These are phyloP conservation scores for Thryonomys swinderianus DNA, from an alignment of 2,113 vertebrate species.

Conservation along the genomic window DNA sequence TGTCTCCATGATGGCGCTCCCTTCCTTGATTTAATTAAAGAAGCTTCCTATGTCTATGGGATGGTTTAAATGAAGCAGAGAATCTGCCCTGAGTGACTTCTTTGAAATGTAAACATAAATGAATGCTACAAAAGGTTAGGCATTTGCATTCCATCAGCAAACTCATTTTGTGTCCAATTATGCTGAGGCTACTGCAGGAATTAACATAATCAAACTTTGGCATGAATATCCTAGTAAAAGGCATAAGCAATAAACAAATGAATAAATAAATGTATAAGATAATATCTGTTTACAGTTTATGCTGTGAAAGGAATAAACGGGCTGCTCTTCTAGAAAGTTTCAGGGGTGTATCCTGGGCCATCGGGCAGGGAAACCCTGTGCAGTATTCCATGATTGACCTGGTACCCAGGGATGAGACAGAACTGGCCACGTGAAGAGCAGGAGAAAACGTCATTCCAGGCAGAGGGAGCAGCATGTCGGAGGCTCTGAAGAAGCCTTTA, in stretches of 20 bases:
- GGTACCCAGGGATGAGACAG: not conserved
- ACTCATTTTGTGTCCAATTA: not conserved
- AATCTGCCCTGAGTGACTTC: not conserved
- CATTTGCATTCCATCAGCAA: not conserved
- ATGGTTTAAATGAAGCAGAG: not conserved
- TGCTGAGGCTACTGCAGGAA: not conserved
- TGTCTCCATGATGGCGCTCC: not conserved
- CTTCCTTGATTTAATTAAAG: not conserved
- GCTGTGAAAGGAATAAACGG: not conserved
- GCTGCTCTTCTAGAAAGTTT: not conserved
- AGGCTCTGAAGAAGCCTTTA: not conserved
- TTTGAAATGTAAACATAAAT: not conserved
- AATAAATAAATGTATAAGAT: not conserved
- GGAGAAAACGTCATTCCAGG: not conserved
- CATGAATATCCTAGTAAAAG: not conserved
- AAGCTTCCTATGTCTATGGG: not conserved
- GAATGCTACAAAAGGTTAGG: not conserved
- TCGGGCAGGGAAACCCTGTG: not conserved
- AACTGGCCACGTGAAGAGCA: not conserved
- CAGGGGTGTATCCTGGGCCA: accelerated
- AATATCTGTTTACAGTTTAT: not conserved
- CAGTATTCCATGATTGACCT: not conserved
- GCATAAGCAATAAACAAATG: not conserved
- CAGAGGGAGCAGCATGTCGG: not conserved
- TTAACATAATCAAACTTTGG: not conserved